Evolutionary conservation across 2,797 vertebrate species (phyloP).

Genomic region (Gallinago solitaria): DNA sequence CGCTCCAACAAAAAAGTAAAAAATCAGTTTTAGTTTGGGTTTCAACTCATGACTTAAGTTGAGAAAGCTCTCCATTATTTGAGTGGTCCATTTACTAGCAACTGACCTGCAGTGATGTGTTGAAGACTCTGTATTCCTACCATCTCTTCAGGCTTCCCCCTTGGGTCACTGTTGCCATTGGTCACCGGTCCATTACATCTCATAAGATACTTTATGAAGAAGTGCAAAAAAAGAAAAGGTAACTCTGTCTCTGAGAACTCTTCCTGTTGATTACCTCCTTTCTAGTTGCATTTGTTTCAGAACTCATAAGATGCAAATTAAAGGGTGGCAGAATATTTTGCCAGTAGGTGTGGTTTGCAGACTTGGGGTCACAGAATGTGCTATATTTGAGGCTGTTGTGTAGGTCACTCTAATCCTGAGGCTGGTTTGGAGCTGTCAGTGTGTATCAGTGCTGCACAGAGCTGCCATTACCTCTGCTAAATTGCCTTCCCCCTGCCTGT

Average conservation of each 20-base stretch:
- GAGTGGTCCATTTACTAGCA: neutral
- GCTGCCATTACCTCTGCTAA: neutral
- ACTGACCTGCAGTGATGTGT: too few species aligned
- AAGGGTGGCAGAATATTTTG: neutral
- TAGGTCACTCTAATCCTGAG: neutral
- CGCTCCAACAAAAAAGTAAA: neutral
- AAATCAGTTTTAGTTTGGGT: neutral
- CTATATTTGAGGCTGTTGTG: neutral
- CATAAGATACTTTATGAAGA: rapidly evolving
- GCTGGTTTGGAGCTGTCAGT: neutral
- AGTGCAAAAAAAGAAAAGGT: neutral
- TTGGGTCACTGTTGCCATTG: too few species aligned
- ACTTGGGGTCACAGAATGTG: neutral
- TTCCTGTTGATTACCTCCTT: neutral
- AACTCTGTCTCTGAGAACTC: rapidly evolving
- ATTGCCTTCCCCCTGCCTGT: rapidly evolving
- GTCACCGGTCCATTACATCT: neutral
- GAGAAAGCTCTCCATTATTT: neutral
- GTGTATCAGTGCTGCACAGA: neutral
- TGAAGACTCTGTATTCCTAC: too few species aligned
- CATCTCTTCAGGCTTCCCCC: too few species aligned
- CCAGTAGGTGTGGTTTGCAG: neutral
- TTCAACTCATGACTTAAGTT: neutral
- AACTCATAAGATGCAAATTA: neutral
- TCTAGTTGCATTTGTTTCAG: neutral